Percentiles rank a stretch among this genome's conserved stretches.
These are phyloP conservation scores for Drosophila virilis DNA, from an alignment of 1,140 invertebrate genomes.

Conservation along the genomic window DNA sequence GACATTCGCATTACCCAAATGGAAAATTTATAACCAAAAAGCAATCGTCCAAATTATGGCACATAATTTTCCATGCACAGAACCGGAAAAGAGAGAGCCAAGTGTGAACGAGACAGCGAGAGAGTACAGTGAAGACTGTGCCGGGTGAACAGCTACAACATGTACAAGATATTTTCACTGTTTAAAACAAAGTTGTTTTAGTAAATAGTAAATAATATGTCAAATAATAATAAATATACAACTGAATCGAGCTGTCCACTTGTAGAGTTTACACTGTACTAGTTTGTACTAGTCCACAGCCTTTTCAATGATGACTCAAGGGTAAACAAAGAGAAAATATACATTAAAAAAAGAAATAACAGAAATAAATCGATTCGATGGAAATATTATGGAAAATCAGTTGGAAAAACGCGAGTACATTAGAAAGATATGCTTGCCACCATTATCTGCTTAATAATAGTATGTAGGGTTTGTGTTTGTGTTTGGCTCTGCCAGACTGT, in stretches of 20 bases:
- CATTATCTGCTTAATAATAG: not conserved
- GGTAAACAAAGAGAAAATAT: constrained; percentile 29
- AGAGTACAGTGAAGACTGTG: not conserved
- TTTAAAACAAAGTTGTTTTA: too few species aligned
- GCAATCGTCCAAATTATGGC: not conserved
- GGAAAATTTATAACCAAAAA: constrained; percentile 17
- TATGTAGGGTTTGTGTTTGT: not conserved
- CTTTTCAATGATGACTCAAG: constrained; percentile 46
- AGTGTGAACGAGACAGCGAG: not conserved
- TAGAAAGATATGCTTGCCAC: constrained; percentile 21
- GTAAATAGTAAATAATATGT: too few species aligned
- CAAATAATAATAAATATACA: too few species aligned
- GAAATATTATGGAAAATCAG: constrained; percentile 59
- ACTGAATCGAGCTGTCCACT: too few species aligned
- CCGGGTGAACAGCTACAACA: too few species aligned
- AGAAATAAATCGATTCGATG: constrained; percentile 51
- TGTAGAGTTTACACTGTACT: too few species aligned
- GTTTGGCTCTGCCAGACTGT: constrained; percentile 12
- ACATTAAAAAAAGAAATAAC: constrained; percentile 31
- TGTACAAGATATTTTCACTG: too few species aligned
- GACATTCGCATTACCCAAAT: constrained; percentile 14
- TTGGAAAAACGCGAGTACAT: constrained; percentile 24
- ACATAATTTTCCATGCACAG: too few species aligned
- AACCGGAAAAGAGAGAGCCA: not conserved
- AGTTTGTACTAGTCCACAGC: not conserved